Percentiles rank a stretch among this genome's conserved stretches.
phyloP scores from a whole-genome alignment of 2,113 vertebrate genomes.

The Trogon melanurus region DNA sequence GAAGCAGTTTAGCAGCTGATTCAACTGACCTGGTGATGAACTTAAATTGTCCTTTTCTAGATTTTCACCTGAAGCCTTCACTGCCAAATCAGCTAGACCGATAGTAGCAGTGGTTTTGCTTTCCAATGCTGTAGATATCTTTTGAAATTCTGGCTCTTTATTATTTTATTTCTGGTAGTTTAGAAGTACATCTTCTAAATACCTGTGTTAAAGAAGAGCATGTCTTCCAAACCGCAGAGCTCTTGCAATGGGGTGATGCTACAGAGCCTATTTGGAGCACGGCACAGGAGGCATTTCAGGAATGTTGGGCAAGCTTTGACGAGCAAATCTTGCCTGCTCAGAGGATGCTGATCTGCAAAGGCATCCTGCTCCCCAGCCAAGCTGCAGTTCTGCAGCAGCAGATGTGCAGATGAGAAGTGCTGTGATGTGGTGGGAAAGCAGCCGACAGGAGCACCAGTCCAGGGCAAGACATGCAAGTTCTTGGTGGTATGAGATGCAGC shows the following conservation, averaged over 20 bases:
- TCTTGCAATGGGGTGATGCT: neutral
- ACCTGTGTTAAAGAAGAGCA: too few relatives aligned
- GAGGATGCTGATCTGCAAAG: neutral
- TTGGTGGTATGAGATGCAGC: neutral
- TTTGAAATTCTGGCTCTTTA: too few relatives aligned
- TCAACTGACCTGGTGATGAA: too few relatives aligned
- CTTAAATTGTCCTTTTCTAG: too few relatives aligned
- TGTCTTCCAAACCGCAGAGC: too few relatives aligned
- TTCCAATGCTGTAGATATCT: too few relatives aligned
- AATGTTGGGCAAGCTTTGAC: fast-evolving
- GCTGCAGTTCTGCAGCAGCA: neutral
- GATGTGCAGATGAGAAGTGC: neutral
- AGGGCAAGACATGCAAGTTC: neutral
- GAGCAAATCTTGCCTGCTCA: neutral
- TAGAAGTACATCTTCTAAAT: too few relatives aligned
- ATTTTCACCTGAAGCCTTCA: too few relatives aligned
- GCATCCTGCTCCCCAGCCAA: neutral
- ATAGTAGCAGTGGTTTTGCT: too few relatives aligned
- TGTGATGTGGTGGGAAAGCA: neutral
- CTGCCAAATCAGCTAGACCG: too few relatives aligned
- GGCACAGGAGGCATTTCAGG: neutral
- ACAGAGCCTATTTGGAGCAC: fast-evolving
- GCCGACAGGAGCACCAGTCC: neutral
- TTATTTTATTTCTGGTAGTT: too few relatives aligned
- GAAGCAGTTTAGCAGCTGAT: too few relatives aligned